phyloP scores from a whole-genome alignment of 2,113 vertebrate species.

The Ovis aries region DNA sequence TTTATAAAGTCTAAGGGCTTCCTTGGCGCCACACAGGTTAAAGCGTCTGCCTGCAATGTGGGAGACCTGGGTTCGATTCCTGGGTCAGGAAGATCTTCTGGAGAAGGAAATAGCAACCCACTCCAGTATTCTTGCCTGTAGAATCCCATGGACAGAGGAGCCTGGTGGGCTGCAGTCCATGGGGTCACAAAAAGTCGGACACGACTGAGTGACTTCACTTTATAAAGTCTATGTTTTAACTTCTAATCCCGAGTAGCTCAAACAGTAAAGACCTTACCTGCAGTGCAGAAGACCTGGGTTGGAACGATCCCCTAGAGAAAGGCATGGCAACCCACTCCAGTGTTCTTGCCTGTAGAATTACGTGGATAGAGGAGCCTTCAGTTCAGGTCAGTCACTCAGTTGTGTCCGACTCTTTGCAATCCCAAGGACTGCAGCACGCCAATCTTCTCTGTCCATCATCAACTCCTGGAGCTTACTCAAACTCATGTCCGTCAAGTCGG shows the following conservation, averaged over 20 bases:
- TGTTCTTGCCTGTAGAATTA: background rate
- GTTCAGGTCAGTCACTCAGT: background rate
- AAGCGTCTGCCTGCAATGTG: no score
- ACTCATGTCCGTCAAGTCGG: background rate
- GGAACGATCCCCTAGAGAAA: background rate
- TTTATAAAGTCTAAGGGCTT: background rate
- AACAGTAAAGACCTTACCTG: background rate
- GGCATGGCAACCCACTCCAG: background rate
- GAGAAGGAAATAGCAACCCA: no score
- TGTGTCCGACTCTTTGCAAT: background rate
- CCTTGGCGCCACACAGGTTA: no score
- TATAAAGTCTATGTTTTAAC: background rate
- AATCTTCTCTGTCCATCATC: background rate
- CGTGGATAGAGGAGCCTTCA: background rate
- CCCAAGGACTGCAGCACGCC: accelerated
- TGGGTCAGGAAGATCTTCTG: no score
- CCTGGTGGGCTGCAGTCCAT: no score
- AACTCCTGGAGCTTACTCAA: background rate
- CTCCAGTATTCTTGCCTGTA: no score
- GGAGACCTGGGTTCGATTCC: no score
- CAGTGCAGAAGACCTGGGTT: background rate
- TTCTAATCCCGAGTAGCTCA: background rate
- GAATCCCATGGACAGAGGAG: no score
- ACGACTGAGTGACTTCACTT: no score
- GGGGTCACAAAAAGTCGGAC: no score